Evolutionary conservation across 2,888 invertebrate genomes (phyloP), one percentile per base, ranked within the genome.

Genomic region (Troides helena): DNA sequence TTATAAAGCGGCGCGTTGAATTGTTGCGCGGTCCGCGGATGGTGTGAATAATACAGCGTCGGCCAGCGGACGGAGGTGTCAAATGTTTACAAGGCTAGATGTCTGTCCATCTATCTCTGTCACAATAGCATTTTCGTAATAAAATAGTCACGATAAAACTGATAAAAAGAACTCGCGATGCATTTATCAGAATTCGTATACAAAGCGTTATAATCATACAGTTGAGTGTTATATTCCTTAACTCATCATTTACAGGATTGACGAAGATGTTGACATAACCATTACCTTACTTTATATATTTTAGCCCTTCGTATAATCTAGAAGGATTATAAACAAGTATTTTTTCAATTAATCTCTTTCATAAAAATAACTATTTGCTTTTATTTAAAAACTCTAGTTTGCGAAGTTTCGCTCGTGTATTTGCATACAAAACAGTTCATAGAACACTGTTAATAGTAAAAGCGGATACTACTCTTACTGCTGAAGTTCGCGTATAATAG

Each of bases 51-150:
- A 76, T 73, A 74, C 73, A 71, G 72, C 71, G 73, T 73, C 72
- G 74, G 73, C 73, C 67, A 67, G 69, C 72, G 73, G 72, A 73
- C 77, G 74, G 79, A 87, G 85, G 86, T 88, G 87, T 87, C 84
- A 87, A 86, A 86, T 85, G 85, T 85, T 87, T 84, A 86, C 85
- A 84, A 80, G 82, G 81, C 78, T 77, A 79, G 78, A 82, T 65
- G 59, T 57, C 68, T 64, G 46, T 65, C 46, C 63, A 86, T 86
- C 82, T 81, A 83, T 86, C 84, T 80, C 75, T 84, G 86, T 87
- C 87, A 80, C 81, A 83, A 83, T 82, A 83, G 36, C 66, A 62
- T 46, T 69, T 60, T 62, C 65, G 57, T 62, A 58, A 59, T 58
- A 36, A 62, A 70, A 66, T 53, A 53, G 14, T 46, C 46, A 46